Conservation (phyloP, 2,888 invertebrate genomes). For the Monochamus alternatus region DNA sequence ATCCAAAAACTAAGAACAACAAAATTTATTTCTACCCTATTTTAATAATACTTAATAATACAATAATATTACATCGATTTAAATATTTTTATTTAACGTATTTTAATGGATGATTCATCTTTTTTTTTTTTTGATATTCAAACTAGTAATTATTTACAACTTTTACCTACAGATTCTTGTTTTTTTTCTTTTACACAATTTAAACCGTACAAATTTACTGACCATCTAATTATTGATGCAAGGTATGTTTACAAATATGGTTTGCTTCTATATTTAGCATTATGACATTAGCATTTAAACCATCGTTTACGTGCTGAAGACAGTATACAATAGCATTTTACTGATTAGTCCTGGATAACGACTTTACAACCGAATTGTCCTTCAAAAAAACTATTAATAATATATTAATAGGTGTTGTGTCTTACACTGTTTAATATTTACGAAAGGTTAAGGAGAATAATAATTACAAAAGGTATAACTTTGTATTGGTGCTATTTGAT, state of each 20-base stretch:
- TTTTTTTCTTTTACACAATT: neutral
- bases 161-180: no score
- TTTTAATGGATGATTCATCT: no score
- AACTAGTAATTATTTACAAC: no score
- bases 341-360: neutral
- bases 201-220: neutral
- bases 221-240: neutral
- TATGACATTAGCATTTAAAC: constrained; percentile 6
- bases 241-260: neutral
- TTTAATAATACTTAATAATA: no score
- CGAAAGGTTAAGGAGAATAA: neutral
- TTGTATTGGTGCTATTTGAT: neutral
- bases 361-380: neutral
- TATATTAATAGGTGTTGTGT: neutral
- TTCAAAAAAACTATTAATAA: neutral
- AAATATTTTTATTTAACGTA: no score
- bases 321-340: neutral
- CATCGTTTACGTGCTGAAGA: neutral
- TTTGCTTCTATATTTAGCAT: neutral
- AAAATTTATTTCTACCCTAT: no score
- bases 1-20: no score
- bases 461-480: neutral
- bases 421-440: neutral
- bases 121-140: no score
- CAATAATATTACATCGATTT: no score